These are phyloP conservation scores for Empidonax alnorum DNA, from an alignment of 2,113 vertebrate genomes.

Conservation along the genomic window DNA sequence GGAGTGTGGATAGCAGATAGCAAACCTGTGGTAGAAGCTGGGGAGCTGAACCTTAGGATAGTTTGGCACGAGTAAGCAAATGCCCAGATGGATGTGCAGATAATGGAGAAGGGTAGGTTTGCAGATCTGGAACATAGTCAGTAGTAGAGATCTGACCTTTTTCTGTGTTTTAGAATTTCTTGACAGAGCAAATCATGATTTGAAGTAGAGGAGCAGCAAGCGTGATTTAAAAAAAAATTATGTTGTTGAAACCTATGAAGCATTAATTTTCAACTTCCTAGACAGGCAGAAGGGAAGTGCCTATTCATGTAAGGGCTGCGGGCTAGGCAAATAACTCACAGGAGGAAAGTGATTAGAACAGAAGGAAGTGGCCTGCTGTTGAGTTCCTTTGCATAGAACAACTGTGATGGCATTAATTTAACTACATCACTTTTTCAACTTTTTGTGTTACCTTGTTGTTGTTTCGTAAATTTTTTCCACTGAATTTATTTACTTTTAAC, in stretches of 20 bases:
- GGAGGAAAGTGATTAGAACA: neutral
- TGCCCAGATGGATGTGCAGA: neutral
- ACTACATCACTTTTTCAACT: neutral
- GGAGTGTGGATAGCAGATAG: neutral
- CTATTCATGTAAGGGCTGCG: neutral
- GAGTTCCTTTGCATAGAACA: neutral
- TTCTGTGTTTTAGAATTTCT: neutral
- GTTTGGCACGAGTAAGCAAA: neutral
- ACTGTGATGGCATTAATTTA: neutral
- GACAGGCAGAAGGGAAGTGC: neutral
- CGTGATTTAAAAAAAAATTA: neutral
- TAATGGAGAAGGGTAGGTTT: neutral
- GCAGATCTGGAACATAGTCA: neutral
- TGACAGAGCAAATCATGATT: neutral
- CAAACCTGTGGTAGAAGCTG: neutral
- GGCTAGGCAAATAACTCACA: neutral
- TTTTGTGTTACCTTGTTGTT: neutral
- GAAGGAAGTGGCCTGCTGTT: neutral
- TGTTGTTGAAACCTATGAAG: neutral
- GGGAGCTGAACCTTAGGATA: neutral
- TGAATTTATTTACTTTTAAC: neutral
- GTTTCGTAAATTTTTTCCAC: neutral
- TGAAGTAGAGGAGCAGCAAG: neutral
- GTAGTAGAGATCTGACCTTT: neutral
- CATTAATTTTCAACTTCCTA: neutral